Evolutionary conservation across 2,113 vertebrate genomes (phyloP).

Genomic region (Tinamus guttatus): DNA sequence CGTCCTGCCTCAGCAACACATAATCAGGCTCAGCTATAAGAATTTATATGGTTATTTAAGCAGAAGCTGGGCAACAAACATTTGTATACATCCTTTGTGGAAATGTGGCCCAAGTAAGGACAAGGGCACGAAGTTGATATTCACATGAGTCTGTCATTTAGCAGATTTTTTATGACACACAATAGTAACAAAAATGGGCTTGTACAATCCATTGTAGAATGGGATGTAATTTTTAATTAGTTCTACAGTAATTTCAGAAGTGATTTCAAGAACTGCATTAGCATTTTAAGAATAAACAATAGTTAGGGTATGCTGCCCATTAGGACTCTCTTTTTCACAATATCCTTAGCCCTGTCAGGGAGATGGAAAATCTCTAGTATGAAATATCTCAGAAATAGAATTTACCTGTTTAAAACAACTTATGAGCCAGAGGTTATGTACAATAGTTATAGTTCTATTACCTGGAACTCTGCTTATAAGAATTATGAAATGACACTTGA

Average conservation of each 20-base stretch:
- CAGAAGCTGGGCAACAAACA: background rate
- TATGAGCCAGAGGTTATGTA: background rate
- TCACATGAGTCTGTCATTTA: background rate
- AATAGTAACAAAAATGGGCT: background rate
- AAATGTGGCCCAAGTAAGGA: background rate
- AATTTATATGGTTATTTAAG: background rate
- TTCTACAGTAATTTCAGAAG: background rate
- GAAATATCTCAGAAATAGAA: background rate
- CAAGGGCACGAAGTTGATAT: background rate
- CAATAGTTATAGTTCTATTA: background rate
- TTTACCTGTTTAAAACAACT: background rate
- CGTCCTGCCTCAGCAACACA: background rate
- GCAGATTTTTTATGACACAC: background rate
- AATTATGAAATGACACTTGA: background rate
- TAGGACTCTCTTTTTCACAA: background rate
- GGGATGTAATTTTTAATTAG: too few relatives aligned
- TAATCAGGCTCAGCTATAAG: background rate
- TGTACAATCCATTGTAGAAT: too few relatives aligned
- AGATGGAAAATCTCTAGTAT: background rate
- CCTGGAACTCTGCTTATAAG: background rate
- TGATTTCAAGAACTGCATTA: background rate
- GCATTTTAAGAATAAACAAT: background rate
- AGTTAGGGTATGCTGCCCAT: background rate
- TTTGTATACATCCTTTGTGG: background rate
- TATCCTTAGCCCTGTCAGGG: background rate